Base-by-base conservation (phyloP, 2,797 vertebrate genomes). In the Fistularia tabacaria region DNA sequence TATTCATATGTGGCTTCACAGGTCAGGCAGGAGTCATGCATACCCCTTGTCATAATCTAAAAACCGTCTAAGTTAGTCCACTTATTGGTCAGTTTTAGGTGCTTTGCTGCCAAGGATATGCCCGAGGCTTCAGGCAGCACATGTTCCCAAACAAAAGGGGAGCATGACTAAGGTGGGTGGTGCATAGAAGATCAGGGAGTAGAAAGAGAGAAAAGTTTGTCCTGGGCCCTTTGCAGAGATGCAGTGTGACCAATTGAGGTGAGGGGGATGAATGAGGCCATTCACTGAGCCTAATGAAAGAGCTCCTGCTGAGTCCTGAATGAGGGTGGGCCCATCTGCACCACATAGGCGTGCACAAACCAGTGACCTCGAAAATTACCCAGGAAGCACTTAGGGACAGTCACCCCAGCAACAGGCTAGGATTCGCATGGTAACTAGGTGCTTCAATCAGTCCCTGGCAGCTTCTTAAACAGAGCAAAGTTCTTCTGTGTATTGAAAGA, bases 341-440 rank as follows among this genome's bases (percentile, higher is more conserved):
- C 62, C 86, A 85, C 85, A 84, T 85, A 89, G 88, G 88, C 88
- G 81, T 89, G 86, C 90, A 90, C 86, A 88, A 91, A 89, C 88
- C 89, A 88, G 88, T 91, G 88, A 91, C 90, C 91, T 92, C 87
- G 82, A 90, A 89, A 90, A 90, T 90, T 90, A 89, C 88, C 86
- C 87, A 91, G 90, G 89, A 92, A 91, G 86, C 88, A 90, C 88
- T 91, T 86, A 86, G 80, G 87, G 84, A 85, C 79, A 83, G 88
- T 91, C 85, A 70, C 89, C 90, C 81, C 84, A 88, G 88, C 87
- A 90, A 92, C 90, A 82, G 80, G 80, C 83, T 54, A 77, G 76
- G 84, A 85, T 86, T 88, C 73, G 57, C 89, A 89, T 89, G 85
- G 90, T 85, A 90, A 92, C 89, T 77, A 73, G 82, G 81, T 80